These are phyloP conservation scores for Stylophora pistillata DNA, from an alignment of 64 coral and sea anemone species.

Conservation along the genomic window DNA sequence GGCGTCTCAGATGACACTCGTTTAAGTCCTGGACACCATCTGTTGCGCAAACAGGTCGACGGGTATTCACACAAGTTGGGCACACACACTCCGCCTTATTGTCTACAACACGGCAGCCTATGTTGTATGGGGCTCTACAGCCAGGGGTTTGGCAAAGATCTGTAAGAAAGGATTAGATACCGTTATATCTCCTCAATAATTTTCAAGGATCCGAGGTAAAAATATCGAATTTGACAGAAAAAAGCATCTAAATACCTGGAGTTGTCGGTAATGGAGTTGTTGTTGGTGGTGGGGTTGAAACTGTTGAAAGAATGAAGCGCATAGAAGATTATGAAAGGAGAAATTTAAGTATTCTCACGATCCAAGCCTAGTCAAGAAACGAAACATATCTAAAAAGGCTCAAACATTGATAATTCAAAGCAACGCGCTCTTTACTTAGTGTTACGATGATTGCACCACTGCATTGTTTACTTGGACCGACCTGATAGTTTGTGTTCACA, in stretches of 20 bases:
- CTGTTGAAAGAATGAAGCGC: neutral
- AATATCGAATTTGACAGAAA: neutral
- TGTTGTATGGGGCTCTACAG: conserved; percentile 50
- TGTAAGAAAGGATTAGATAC: neutral
- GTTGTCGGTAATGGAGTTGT: neutral
- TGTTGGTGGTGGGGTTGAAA: neutral
- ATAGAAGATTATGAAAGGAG: neutral
- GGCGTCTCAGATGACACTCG: neutral
- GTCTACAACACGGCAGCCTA: conserved; percentile 31
- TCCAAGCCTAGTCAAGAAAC: too few relatives aligned
- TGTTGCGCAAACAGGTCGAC: conserved; percentile 17
- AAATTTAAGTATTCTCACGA: too few relatives aligned
- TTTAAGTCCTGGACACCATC: conserved; percentile 22
- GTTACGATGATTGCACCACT: too few relatives aligned
- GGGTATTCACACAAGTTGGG: conserved; percentile 4
- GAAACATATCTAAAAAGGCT: too few relatives aligned
- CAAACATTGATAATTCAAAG: neutral
- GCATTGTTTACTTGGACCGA: neutral
- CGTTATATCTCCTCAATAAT: too few relatives aligned
- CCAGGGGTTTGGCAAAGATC: conserved; percentile 55
- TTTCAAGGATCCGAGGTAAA: too few relatives aligned
- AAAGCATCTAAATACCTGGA: neutral
- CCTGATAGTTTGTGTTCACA: neutral
- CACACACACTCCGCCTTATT: conserved; percentile 31
- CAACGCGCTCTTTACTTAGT: neutral